These are phyloP conservation scores for Eurystomus glaucurus DNA, from an alignment of 2,797 vertebrate species.

Conservation along the genomic window DNA sequence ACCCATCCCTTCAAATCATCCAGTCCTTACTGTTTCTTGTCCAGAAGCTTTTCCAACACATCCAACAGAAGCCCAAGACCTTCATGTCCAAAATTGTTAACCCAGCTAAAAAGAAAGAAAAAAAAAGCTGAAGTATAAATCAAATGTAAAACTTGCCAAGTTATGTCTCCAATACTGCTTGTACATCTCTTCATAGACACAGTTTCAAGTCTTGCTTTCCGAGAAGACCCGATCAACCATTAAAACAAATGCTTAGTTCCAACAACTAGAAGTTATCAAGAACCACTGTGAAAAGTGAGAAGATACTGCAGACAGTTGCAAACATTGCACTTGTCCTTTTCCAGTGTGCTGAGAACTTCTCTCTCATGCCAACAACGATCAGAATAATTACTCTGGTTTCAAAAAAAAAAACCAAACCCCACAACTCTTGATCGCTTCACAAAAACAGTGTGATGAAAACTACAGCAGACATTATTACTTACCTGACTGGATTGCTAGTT, in stretches of 20 bases:
- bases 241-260: background rate
- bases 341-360: background rate
- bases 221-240: background rate
- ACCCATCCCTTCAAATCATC: background rate
- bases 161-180: background rate
- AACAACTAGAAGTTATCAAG: background rate
- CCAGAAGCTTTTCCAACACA: conserved; percentile 93
- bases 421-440: background rate
- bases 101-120: conserved; percentile 87
- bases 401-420: background rate
- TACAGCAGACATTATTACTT: conserved; percentile 62
- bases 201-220: background rate
- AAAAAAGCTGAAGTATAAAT: background rate
- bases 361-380: background rate
- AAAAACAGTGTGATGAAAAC: background rate
- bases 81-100: conserved; percentile 98
- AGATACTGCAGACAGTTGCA: background rate
- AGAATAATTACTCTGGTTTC: background rate
- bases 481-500: conserved; percentile 99
- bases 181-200: background rate
- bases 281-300: background rate
- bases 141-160: background rate
- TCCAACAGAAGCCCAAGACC: conserved; percentile 97
- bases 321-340: background rate
- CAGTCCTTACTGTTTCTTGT: conserved; percentile 95